Percentiles rank a stretch among this genome's conserved stretches.
phyloP scores from a whole-genome alignment of 2,797 vertebrate genomes.

The Dendrocincla tyrannina region DNA sequence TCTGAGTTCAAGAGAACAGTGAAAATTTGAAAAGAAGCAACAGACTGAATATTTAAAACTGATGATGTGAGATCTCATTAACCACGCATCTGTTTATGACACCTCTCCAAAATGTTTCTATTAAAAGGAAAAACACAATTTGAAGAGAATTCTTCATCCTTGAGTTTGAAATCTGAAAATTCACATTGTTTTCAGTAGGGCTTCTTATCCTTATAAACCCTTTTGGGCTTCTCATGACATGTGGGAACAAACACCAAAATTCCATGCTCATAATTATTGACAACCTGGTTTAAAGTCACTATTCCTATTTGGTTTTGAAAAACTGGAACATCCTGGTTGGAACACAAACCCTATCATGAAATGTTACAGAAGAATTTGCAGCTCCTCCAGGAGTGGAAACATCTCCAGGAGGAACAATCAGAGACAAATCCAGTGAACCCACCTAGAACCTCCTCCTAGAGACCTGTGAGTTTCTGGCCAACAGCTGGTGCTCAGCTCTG shows the following conservation, averaged over 20 bases:
- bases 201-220: neutral
- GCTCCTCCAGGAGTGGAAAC: neutral
- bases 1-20: neutral
- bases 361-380: neutral
- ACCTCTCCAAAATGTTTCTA: neutral
- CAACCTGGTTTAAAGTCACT: neutral
- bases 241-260: neutral
- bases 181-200: neutral
- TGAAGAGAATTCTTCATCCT: neutral
- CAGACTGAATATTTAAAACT: neutral
- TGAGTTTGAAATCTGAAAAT: neutral
- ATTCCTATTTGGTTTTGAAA: neutral
- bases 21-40: neutral
- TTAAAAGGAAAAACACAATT: neutral
- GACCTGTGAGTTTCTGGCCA: neutral
- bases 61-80: neutral
- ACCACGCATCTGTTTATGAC: neutral
- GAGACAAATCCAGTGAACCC: neutral
- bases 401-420: neutral
- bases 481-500: neutral
- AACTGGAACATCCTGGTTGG: neutral
- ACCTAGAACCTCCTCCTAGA: neutral
- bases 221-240: neutral
- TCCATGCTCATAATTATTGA: neutral
- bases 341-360: neutral